Conservation (phyloP, 2,888 invertebrate genomes). For the Meloe dianella region DNA sequence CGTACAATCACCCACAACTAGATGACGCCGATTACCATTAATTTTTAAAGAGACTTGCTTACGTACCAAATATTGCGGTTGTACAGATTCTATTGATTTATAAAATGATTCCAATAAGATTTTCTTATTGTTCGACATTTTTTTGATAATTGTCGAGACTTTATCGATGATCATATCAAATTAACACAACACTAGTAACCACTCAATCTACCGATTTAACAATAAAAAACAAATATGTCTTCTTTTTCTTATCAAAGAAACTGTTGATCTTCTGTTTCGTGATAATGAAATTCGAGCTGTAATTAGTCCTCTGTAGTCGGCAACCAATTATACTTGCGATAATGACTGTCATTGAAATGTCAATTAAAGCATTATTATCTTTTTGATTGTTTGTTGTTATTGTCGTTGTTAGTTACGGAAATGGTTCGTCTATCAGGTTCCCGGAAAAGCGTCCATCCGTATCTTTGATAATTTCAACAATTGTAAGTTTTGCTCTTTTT, state of each 20-base stretch:
- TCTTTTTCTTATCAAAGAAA: not conserved
- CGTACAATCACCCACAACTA: constrained; percentile 43
- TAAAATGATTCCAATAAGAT: constrained; percentile 52
- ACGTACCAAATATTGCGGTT: constrained; percentile 56
- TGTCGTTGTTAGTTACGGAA: not conserved
- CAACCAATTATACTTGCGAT: not conserved
- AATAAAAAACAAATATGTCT: too few species aligned
- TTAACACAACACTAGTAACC: not conserved
- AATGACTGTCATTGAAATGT: not conserved
- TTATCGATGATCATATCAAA: not conserved
- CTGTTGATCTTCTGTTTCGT: not conserved
- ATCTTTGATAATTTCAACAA: not conserved
- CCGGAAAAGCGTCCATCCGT: not conserved
- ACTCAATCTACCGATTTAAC: not conserved
- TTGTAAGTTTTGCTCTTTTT: too few species aligned
- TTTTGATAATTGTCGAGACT: not conserved
- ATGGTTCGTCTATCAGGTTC: not conserved
- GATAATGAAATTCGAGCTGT: not conserved
- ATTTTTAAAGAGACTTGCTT: constrained; percentile 44
- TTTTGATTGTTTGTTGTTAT: not conserved
- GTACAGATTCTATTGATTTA: constrained; percentile 57
- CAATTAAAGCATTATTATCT: not conserved
- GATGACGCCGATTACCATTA: constrained; percentile 37
- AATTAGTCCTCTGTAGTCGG: not conserved
- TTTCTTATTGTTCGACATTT: constrained; percentile 26